Conservation (phyloP, 2,113 vertebrate genomes). For the Coryphaenoides rupestris region DNA sequence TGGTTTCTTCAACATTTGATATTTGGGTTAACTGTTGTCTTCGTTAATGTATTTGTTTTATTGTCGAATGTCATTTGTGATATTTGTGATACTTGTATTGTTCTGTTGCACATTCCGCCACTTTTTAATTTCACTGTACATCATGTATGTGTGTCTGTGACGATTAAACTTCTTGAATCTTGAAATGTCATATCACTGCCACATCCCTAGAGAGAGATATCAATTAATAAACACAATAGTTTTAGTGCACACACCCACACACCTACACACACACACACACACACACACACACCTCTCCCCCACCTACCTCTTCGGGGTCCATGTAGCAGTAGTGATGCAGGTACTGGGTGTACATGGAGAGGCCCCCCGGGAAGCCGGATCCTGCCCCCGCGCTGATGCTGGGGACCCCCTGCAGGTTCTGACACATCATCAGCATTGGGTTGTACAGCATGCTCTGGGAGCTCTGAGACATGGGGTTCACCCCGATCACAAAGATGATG, state of each 20-base stretch:
- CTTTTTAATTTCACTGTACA: no score
- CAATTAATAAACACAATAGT: no score
- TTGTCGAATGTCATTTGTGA: no score
- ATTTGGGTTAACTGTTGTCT: conserved; percentile 55
- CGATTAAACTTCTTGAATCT: no score
- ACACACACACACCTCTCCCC: background rate
- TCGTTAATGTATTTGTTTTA: conserved; percentile 28
- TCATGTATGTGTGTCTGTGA: no score
- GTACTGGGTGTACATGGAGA: conserved; percentile 77
- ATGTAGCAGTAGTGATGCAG: conserved; percentile 87
- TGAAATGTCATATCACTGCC: no score
- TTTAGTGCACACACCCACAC: no score
- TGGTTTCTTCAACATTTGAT: conserved; percentile 44
- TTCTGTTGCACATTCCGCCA: no score
- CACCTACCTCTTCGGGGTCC: conserved; percentile 82
- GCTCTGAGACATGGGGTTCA: conserved; percentile 84
- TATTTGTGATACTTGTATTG: no score
- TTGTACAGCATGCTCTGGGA: conserved; percentile 77
- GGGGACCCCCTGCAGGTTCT: conserved; percentile 67
- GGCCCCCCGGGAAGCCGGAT: conserved; percentile 47
- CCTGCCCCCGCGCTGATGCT: conserved; percentile 60
- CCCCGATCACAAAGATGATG: conserved; percentile 84
- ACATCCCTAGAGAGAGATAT: no score
- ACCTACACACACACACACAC: no score
- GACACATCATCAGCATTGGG: conserved; percentile 79